Evolutionary conservation across 2,888 invertebrate genomes (phyloP), one percentile per base, ranked within the genome.

Genomic region (Gasteruption jaculator): DNA sequence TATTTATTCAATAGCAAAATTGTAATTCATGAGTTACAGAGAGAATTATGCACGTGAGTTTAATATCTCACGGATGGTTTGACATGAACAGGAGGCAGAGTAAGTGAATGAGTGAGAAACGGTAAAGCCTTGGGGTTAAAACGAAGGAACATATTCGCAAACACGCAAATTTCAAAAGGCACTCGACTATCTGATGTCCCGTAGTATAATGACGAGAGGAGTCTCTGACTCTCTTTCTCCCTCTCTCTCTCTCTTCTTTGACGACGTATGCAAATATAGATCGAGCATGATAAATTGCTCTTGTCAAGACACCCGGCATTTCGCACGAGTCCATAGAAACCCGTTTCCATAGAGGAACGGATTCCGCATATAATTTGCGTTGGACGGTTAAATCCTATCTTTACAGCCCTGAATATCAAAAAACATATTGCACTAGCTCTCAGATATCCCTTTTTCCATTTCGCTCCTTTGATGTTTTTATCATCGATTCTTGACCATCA

Each of bases 201-300:
- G 53, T 53, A n/a, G 54, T 59, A 60, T 61, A 60, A 64, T 60
- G 65, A 63, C 50, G 54, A 49, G 53, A 52, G 47, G 52, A 60
- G 62, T n/a, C 11, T 6, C 12, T 14, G 6, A 6, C 29, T n/a
- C 12, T 6, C 29, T 29, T 14, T 11, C 29, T 11, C 6, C 38
- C 36, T 33, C 36, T 45, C 38, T 26, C 41, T 36, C 26, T 14
- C 18, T 26, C 27, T 29, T 8, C 24, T 10, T 67, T 64, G 65
- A 68, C 65, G 64, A 68, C 63, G 62, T 67, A 69, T 70, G 69
- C 68, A 68, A 68, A 68, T 68, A 68, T 61, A 69, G 68, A 68
- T 70, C 65, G 69, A 65, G 63, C 61, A 66, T 70, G 69, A 69
- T 70, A 70, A 70, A 70, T 70, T 69, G 67, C 66, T 65, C 66